Conservation (phyloP, 1,140 invertebrate species). For the Drosophila bipectinata region DNA sequence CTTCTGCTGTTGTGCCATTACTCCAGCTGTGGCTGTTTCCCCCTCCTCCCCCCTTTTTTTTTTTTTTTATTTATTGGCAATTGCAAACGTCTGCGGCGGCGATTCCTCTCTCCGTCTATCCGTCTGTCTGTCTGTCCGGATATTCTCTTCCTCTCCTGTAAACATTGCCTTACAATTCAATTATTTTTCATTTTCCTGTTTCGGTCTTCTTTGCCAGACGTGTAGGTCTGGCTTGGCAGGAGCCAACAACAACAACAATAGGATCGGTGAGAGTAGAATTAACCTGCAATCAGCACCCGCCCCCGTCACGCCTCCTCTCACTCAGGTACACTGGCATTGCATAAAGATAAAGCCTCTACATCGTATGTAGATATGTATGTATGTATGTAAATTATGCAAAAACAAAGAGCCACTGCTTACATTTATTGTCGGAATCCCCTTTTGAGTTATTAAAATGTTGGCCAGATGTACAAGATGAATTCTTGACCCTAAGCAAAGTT, state of each 20-base stretch:
- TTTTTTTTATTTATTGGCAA: conserved; percentile 64
- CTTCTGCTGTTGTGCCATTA: conserved; percentile 3
- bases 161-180: conserved; percentile 76
- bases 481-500: neutral
- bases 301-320: conserved; percentile 20
- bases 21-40: conserved; percentile 48
- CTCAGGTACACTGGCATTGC: conserved; percentile 52
- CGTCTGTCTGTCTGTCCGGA: conserved; percentile 8
- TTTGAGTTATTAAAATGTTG: neutral
- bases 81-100: conserved; percentile 67
- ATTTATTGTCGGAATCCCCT: neutral
- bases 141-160: conserved; percentile 27
- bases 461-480: neutral
- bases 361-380: neutral
- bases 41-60: neutral
- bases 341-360: conserved; percentile 37
- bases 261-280: conserved; percentile 45
- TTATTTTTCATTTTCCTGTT: conserved; percentile 79
- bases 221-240: conserved; percentile 39
- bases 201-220: conserved; percentile 59
- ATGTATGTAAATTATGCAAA: neutral
- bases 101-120: conserved; percentile 29
- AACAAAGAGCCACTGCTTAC: neutral
- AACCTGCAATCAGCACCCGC: conserved; percentile 68
- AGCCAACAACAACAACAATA: conserved; percentile 33